phyloP scores from a whole-genome alignment of 2,888 invertebrate genomes.

The Halictus quadricinctus region DNA sequence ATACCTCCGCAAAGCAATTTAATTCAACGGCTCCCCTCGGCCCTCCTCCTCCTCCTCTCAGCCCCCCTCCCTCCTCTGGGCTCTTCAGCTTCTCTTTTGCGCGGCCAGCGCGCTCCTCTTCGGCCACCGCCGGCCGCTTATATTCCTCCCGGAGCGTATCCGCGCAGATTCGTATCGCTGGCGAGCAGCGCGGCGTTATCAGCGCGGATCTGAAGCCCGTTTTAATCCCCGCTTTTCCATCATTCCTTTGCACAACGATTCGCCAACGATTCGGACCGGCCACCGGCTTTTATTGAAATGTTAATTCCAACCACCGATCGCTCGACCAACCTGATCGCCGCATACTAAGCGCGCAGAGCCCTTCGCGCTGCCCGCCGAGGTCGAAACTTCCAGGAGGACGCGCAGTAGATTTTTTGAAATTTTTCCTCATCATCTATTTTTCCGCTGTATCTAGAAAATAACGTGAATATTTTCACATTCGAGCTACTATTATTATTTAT shows the following conservation, averaged over 20 bases:
- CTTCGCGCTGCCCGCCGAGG: neutral
- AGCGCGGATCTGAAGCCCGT: slow-evolving; percentile 29
- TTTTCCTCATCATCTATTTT: no score
- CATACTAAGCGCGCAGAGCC: slow-evolving; percentile 29
- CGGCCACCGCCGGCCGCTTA: slow-evolving; percentile 3
- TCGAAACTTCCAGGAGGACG: neutral
- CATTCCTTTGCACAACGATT: slow-evolving; percentile 18
- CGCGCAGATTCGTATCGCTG: slow-evolving; percentile 40
- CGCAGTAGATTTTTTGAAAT: no score
- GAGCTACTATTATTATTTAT: no score
- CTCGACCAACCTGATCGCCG: neutral
- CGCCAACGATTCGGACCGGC: neutral
- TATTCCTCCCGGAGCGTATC: slow-evolving; percentile 20
- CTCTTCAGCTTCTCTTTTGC: neutral
- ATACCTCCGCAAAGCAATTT: slow-evolving; percentile 74
- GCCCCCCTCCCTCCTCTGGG: neutral
- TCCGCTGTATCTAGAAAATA: no score
- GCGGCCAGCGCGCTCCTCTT: neutral
- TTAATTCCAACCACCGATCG: slow-evolving; percentile 43
- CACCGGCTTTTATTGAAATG: slow-evolving; percentile 47
- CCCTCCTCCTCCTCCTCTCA: neutral
- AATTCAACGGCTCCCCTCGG: slow-evolving; percentile 63
- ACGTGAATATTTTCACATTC: no score
- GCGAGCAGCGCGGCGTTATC: slow-evolving; percentile 35
- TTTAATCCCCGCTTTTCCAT: slow-evolving; percentile 50